Evolutionary conservation across 2,113 vertebrate genomes (phyloP).

Genomic region (Sus scrofa): DNA sequence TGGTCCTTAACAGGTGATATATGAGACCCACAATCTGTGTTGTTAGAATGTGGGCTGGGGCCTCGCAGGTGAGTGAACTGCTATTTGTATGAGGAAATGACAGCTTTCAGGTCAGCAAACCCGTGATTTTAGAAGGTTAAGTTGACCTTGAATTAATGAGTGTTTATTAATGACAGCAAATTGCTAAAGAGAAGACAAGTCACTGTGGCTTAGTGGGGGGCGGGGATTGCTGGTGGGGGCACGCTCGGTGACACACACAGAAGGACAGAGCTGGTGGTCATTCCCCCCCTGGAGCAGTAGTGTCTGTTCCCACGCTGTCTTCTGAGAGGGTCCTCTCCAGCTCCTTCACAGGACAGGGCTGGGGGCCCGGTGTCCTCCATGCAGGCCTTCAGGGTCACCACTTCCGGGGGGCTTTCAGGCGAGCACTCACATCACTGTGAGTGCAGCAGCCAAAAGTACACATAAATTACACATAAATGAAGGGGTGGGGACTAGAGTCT

Average conservation of each 20-base stretch:
- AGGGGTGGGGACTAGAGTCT: rapidly evolving
- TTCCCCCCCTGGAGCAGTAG: neutral
- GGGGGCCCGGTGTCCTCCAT: neutral
- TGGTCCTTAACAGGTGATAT: neutral
- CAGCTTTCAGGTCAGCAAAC: neutral
- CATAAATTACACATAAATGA: too few relatives aligned
- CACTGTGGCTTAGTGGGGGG: too few relatives aligned
- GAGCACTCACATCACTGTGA: rapidly evolving
- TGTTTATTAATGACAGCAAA: neutral
- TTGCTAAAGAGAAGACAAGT: neutral
- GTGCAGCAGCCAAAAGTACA: rapidly evolving
- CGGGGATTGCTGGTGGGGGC: too few relatives aligned
- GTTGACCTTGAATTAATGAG: neutral
- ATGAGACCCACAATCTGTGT: neutral
- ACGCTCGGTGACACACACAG: rapidly evolving
- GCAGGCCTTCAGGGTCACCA: neutral
- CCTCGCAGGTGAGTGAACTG: neutral
- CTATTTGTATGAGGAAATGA: neutral
- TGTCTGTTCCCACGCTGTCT: rapidly evolving
- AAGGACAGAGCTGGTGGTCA: too few relatives aligned
- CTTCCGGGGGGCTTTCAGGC: rapidly evolving
- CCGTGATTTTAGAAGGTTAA: neutral
- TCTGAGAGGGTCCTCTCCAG: neutral
- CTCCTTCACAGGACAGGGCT: neutral
- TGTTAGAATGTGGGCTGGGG: rapidly evolving